Evolutionary conservation across 2,888 invertebrate genomes (phyloP).

Genomic region (Eudemis profundana): DNA sequence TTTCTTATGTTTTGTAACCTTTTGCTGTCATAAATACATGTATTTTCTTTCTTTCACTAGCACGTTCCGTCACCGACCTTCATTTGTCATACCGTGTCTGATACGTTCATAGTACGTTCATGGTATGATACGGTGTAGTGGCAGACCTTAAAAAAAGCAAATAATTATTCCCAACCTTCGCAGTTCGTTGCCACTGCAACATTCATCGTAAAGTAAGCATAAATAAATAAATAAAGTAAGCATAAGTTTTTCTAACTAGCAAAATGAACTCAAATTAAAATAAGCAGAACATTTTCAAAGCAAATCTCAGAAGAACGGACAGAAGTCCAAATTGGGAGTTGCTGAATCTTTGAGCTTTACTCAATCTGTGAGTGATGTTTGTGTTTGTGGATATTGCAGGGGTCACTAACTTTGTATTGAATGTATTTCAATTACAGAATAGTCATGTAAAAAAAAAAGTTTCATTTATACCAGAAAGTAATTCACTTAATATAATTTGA

Average conservation of each 20-base stretch:
- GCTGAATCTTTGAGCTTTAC: not conserved
- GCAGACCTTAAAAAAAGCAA: not conserved
- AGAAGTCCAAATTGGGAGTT: conserved; percentile 15
- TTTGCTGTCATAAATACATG: too few relatives aligned
- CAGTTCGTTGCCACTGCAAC: not conserved
- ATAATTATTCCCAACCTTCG: not conserved
- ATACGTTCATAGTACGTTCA: too few relatives aligned
- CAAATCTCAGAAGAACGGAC: conserved; percentile 1
- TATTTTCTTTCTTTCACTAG: too few relatives aligned
- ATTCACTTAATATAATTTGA: too few relatives aligned
- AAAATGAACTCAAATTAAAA: conserved; percentile 17
- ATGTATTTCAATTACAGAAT: too few relatives aligned
- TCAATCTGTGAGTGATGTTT: conserved; percentile 1
- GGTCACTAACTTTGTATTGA: not conserved
- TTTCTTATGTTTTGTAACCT: too few relatives aligned
- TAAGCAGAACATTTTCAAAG: conserved; percentile 2
- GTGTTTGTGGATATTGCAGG: not conserved
- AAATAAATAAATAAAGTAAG: too few relatives aligned
- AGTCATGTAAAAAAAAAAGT: too few relatives aligned
- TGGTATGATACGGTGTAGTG: too few relatives aligned
- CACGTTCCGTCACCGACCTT: too few relatives aligned
- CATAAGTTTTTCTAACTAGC: not conserved
- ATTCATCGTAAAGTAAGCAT: conserved; percentile 4
- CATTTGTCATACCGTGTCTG: too few relatives aligned
- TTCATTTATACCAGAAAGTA: too few relatives aligned